Conservation (phyloP, 2,888 invertebrate species). For the Hirtodrosophila alboralis region DNA sequence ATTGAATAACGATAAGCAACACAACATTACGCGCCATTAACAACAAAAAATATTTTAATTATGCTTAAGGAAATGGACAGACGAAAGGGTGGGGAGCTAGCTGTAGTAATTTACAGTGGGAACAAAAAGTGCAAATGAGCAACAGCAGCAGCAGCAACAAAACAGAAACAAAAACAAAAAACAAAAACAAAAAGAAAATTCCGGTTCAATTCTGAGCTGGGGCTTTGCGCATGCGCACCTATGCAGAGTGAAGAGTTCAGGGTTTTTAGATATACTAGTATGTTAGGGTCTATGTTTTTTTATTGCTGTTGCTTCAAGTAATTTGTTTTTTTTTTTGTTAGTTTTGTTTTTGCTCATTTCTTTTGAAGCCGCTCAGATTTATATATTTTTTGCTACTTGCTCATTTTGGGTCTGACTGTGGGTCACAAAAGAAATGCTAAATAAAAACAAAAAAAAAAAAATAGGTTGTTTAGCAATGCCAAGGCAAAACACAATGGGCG, state of each 20-base stretch:
- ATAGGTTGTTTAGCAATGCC: conserved; percentile 31
- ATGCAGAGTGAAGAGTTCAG: conserved; percentile 47
- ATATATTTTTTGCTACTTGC: conserved; percentile 9
- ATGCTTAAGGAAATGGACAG: background rate
- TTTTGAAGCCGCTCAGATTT: conserved; percentile 46
- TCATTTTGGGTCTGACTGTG: conserved; percentile 31
- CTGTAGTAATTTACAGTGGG: conserved; percentile 10
- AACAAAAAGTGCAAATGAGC: conserved; percentile 10
- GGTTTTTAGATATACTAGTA: conserved; percentile 7
- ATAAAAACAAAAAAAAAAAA: conserved; percentile 16
- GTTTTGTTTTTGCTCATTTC: conserved; percentile 35
- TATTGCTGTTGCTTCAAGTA: conserved; percentile 26
- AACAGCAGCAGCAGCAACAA: conserved; percentile 2
- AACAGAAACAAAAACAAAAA: too few species aligned
- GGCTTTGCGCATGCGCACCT: conserved; percentile 46
- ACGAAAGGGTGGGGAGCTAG: background rate
- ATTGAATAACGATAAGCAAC: background rate
- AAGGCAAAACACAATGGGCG: conserved; percentile 58
- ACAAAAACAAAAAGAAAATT: conserved; percentile 13
- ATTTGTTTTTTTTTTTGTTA: conserved; percentile 49
- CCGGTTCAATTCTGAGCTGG: conserved; percentile 19
- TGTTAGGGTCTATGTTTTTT: conserved; percentile 12
- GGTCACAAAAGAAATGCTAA: conserved; percentile 58
- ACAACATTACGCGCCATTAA: background rate
- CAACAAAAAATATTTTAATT: background rate